These are phyloP conservation scores for Drosophila mayaguana DNA, from an alignment of 2,888 invertebrate genomes.

Conservation along the genomic window DNA sequence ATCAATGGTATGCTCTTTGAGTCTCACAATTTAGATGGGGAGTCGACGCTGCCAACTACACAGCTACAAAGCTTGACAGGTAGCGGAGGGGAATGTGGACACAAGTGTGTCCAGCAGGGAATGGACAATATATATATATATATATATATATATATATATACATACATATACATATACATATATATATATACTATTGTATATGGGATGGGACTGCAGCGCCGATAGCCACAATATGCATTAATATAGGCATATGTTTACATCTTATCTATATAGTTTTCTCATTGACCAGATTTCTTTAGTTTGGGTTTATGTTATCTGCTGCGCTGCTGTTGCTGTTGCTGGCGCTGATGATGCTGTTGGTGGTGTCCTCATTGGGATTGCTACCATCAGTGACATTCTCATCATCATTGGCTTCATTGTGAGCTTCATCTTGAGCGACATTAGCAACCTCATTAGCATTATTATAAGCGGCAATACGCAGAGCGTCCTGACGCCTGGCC, in stretches of 20 bases:
- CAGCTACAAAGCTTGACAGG: neutral
- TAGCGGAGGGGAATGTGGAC: conserved; percentile 2
- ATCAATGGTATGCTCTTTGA: conserved; percentile 17
- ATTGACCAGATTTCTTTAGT: conserved; percentile 37
- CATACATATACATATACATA: conserved; percentile 2
- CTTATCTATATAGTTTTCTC: conserved; percentile 14
- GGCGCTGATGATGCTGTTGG: conserved; percentile 19
- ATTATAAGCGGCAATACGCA: neutral
- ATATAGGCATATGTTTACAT: neutral
- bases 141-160: neutral
- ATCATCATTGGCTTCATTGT: neutral
- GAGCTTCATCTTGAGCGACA: neutral
- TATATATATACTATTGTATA: neutral
- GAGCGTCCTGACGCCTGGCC: neutral
- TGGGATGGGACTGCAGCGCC: conserved; percentile 18
- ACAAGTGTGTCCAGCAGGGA: conserved; percentile 7
- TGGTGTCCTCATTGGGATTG: neutral
- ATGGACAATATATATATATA: conserved; percentile 3
- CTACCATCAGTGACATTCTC: neutral
- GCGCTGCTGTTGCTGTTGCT: conserved; percentile 7
- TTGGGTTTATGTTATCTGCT: conserved; percentile 19
- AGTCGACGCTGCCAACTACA: conserved; percentile 3
- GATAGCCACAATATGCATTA: conserved; percentile 8
- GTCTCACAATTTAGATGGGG: conserved; percentile 21
- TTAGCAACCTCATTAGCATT: neutral